These are phyloP conservation scores for Saturnia japonica DNA, from an alignment of 2,888 invertebrate genomes.

Conservation along the genomic window DNA sequence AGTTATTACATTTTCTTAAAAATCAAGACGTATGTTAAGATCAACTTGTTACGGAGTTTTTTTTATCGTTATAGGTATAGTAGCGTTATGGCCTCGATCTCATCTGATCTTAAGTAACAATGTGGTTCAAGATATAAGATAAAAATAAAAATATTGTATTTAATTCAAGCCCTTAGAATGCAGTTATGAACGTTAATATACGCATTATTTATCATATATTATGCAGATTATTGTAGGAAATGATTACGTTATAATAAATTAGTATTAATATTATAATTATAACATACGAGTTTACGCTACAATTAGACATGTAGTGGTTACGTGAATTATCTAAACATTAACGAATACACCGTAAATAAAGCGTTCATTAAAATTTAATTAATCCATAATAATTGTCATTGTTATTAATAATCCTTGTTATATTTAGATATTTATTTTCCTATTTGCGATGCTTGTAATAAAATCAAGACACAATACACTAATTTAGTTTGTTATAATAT, in stretches of 20 bases:
- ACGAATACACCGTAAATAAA: neutral
- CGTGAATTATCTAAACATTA: neutral
- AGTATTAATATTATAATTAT: neutral
- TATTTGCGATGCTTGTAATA: neutral
- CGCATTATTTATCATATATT: too few relatives aligned
- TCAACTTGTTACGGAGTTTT: too few relatives aligned
- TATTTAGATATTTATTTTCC: neutral
- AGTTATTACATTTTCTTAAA: neutral
- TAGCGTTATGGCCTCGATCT: too few relatives aligned
- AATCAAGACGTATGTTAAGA: too few relatives aligned
- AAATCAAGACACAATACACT: neutral
- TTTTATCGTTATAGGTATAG: too few relatives aligned
- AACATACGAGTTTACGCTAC: neutral
- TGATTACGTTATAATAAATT: neutral
- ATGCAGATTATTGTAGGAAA: too few relatives aligned
- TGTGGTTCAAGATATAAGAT: too few relatives aligned
- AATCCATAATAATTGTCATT: neutral
- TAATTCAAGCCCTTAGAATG: too few relatives aligned
- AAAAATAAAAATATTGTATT: too few relatives aligned
- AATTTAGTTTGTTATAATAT: neutral
- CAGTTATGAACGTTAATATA: too few relatives aligned
- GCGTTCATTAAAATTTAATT: neutral
- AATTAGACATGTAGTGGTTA: neutral
- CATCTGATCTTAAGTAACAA: too few relatives aligned
- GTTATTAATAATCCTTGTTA: neutral